Percentiles rank a stretch among this genome's conserved stretches.
phyloP scores from a whole-genome alignment of 2,113 vertebrate genomes.

The Camarhynchus parvulus region DNA sequence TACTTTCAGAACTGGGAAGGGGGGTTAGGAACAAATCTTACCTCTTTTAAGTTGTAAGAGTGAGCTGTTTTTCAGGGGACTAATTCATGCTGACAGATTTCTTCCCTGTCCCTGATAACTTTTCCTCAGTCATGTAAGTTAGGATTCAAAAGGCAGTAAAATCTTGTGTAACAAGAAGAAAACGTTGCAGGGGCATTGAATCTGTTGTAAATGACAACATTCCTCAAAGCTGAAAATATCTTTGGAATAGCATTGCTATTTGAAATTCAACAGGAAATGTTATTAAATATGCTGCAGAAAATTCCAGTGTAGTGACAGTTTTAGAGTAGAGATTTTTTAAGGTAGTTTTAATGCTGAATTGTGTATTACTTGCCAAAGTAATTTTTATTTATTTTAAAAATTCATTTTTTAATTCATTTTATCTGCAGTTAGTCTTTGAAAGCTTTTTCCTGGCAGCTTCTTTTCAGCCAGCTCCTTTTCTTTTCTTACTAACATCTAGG shows the following conservation, averaged over 20 bases:
- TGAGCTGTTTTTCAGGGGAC: neutral
- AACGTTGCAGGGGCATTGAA: neutral
- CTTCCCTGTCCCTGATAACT: neutral
- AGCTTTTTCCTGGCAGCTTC: neutral
- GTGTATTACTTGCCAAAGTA: neutral
- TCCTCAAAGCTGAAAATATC: neutral
- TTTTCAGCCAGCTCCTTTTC: neutral
- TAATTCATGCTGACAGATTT: neutral
- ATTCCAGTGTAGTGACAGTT: neutral
- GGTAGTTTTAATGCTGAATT: neutral
- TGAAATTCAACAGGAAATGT: neutral
- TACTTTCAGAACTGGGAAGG: neutral
- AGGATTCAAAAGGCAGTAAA: neutral
- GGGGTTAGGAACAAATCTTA: neutral
- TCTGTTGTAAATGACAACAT: neutral
- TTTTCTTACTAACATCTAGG: neutral
- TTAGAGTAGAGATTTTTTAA: neutral
- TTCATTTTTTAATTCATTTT: neutral
- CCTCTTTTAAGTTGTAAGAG: neutral
- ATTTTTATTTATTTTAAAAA: neutral
- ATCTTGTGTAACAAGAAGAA: neutral
- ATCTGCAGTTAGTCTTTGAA: neutral
- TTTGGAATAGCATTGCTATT: neutral
- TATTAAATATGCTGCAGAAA: neutral
- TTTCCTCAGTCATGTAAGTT: neutral